Evolutionary conservation across 2,888 invertebrate species (phyloP), one percentile per base, ranked within the genome.

Genomic region (Synanthedon myopaeformis): DNA sequence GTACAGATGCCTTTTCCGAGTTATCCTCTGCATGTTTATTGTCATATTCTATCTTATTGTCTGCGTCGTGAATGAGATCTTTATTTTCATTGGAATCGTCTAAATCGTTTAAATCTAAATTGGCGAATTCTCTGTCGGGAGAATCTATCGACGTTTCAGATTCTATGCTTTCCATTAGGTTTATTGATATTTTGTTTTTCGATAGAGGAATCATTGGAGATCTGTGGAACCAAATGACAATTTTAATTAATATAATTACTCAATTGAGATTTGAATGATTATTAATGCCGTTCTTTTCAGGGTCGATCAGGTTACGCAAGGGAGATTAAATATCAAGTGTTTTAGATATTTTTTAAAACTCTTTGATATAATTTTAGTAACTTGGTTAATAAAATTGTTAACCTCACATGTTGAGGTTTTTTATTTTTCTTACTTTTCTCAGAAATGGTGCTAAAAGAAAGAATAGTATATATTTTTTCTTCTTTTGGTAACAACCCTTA

Each of bases 161-260:
- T 69, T 88, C 88, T 51, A 88, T 87, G 54, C 87, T 88, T 57
- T 88, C 88, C 88, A 88, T 88, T 10, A 88, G 69, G 53, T 88
- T 88, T 41, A 88, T 88, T 10, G 88, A 88, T 59, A 88, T 83
- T 75, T 88, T 88, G 59, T 74, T 87, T 59, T 83, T 85, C 19
- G 11, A 17, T 59, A 75, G 61, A 35, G 81, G 78, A 69, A 81
- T 72, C 88, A 90, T 74, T 71, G 90, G 79, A 69, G 90, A 79
- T 74, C 90, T 70, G 82, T 28, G 45, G 42, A 51, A 6, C 52
- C 64, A 8, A 13, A 13, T 13, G 1, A 62, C 68, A 81, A 85
- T 83, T 77, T 0, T 85, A 85, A 17, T 82, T 70, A 12, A 61
- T 61, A 56, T 83, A 82, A 45, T 82, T 79, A 3, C 85, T 85